Percentiles rank a stretch among this genome's conserved stretches.
Conservation (phyloP, 1,140 invertebrate genomes). For the Pseudomyrmex pallidus region DNA sequence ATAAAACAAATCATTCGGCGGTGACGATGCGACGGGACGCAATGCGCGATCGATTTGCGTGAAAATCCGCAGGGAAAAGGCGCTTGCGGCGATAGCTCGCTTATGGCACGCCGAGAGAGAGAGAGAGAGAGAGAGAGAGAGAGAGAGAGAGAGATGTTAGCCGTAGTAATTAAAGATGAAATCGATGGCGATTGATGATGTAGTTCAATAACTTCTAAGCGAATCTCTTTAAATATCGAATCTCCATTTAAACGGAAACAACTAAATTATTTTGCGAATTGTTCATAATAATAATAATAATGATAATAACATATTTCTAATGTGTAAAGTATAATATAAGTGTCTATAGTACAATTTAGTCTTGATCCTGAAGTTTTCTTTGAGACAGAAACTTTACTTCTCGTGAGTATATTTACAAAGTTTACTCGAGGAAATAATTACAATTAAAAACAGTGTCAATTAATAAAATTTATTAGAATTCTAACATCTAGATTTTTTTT, state of each 20-base stretch:
- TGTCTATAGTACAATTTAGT: no score
- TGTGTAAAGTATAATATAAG: no score
- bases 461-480: no score
- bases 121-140: no score
- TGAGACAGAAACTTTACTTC: no score
- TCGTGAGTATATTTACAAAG: no score
- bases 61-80: slow-evolving; percentile 57
- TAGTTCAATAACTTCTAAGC: no score
- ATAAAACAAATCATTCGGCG: slow-evolving; percentile 80
- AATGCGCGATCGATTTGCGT: slow-evolving; percentile 59
- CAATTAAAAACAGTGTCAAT: no score
- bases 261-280: not conserved
- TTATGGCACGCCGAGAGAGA: not conserved
- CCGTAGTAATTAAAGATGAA: not conserved
- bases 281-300: not conserved
- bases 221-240: not conserved
- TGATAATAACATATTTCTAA: no score
- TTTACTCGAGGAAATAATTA: no score
- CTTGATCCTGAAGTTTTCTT: no score
- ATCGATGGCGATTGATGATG: not conserved
- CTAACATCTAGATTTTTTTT: not conserved
- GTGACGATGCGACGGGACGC: slow-evolving; percentile 62
- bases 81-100: not conserved
- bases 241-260: not conserved
- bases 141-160: not conserved